phyloP scores from a whole-genome alignment of 2,113 vertebrate species.

The Acrocephalus arundinaceus region DNA sequence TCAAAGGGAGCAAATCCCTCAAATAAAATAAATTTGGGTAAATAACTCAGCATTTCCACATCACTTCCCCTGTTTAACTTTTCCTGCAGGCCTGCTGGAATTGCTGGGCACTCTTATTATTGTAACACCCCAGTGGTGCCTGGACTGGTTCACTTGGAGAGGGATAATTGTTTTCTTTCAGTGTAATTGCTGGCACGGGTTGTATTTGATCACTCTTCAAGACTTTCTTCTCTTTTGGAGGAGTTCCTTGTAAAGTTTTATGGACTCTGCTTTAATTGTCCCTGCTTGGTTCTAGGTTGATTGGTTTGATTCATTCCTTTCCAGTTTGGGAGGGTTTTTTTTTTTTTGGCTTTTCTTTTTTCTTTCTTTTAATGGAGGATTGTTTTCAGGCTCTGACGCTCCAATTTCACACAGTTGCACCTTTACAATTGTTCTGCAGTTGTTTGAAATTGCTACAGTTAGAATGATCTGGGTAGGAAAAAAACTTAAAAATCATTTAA shows the following conservation, averaged over 20 bases:
- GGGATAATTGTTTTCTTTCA: constrained; percentile 1
- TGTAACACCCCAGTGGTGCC: constrained; percentile 6
- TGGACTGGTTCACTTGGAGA: background rate
- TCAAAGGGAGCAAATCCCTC: constrained; percentile 10
- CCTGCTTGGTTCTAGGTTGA: background rate
- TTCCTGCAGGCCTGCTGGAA: background rate
- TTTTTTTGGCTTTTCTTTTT: background rate
- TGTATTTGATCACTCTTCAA: constrained; percentile 21
- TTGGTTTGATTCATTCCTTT: constrained; percentile 10
- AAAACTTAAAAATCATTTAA: fast-evolving
- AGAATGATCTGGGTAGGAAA: background rate
- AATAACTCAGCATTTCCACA: constrained; percentile 32
- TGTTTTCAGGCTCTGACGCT: background rate
- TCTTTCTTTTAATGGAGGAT: background rate
- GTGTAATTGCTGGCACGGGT: background rate
- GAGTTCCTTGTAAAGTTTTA: constrained; percentile 18
- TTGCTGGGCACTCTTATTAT: background rate
- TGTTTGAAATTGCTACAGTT: background rate
- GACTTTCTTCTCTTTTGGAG: constrained; percentile 29
- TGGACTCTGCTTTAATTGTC: background rate
- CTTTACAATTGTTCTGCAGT: background rate
- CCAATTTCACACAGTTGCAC: background rate
- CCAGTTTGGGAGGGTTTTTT: background rate
- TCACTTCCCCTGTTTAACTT: background rate
- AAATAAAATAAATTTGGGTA: background rate